Evolutionary conservation across 2,888 invertebrate genomes (phyloP), one percentile per base, ranked within the genome.

Genomic region (Athrips mouffetella): DNA sequence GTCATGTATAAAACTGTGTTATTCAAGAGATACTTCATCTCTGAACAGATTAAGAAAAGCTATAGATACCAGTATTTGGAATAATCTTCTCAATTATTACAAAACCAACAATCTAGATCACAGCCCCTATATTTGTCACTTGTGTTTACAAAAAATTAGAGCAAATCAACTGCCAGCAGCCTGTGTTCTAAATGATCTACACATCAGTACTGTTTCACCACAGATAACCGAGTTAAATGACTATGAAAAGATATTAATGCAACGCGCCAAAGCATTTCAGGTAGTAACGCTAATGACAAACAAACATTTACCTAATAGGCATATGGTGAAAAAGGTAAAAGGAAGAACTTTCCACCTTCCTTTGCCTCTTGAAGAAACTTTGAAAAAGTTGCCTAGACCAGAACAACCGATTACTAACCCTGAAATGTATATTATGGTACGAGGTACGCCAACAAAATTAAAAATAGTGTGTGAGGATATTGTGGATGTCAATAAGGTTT

Each of bases 291-390:
- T n/a, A n/a, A n/a, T n/a, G 31, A n/a, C 13, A 31, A 31, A 31
- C n/a, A 31, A 31, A 13, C 11, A 31, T 13, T 4, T 67, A 48
- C 69, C 67, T 7, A 49, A 60, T 49, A 50, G 50, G 21, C 45
- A 61, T 25, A 64, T 64, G 47, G 35, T 52, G 1, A 57, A 58
- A 48, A 58, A 58, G 47, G 52, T 52, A 21, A 55, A 54, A 15
- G 53, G 55, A 41, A 48, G 52, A 16, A 54, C 53, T 45, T 71
- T 70, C 49, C 69, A 72, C 59, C 51, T 72, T n/a, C 70, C 73
- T 8, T 52, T 73, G 7, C 70, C 72, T 1, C 18, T 67, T 3
- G 63, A 73, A 57, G 57, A 65, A 57, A 73, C 71, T 1, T 46
- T 70, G 7, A 57, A 62, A 53, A 74, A 67, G 56, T 48, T 73